These are phyloP conservation scores for Folsomia candida DNA, from an alignment of 2,888 invertebrate species.

Conservation along the genomic window DNA sequence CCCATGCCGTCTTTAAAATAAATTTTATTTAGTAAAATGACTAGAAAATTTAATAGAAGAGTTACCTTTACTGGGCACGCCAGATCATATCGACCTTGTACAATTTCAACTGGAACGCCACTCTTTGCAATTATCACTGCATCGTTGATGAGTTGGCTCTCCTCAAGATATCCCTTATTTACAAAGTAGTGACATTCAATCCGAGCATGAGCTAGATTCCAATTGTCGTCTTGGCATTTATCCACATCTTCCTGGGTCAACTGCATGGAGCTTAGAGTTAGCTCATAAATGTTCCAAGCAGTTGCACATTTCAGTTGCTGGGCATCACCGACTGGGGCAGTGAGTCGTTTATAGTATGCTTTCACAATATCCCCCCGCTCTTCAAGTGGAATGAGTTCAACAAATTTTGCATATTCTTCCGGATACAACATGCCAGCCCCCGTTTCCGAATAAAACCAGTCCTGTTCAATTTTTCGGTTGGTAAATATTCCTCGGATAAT, in stretches of 20 bases:
- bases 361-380: slow-evolving; percentile 29
- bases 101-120: slow-evolving; percentile 35
- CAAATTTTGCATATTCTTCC: slow-evolving; percentile 31
- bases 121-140: slow-evolving; percentile 26
- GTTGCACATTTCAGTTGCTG: slow-evolving; percentile 23
- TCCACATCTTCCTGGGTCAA: slow-evolving; percentile 30
- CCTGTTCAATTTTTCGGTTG: slow-evolving; percentile 25
- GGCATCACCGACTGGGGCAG: slow-evolving; percentile 20
- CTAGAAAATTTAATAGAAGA: no score
- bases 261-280: slow-evolving; percentile 26
- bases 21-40: no score
- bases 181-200: slow-evolving; percentile 40
- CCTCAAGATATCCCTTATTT: slow-evolving; percentile 12
- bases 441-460: slow-evolving; percentile 34
- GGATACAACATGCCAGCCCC: slow-evolving; percentile 36
- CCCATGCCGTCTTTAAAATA: slow-evolving; percentile 42
- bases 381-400: slow-evolving; percentile 30
- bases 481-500: slow-evolving; percentile 38
- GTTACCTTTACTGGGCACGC: slow-evolving; percentile 32
- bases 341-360: slow-evolving; percentile 32
- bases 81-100: slow-evolving; percentile 37
- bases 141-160: slow-evolving; percentile 23
- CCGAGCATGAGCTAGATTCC: slow-evolving; percentile 26
- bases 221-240: slow-evolving; percentile 19
- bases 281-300: slow-evolving; percentile 36